Conservation (phyloP, 92 coral and sea anemone genomes). For the Epizoanthus fatuus region DNA sequence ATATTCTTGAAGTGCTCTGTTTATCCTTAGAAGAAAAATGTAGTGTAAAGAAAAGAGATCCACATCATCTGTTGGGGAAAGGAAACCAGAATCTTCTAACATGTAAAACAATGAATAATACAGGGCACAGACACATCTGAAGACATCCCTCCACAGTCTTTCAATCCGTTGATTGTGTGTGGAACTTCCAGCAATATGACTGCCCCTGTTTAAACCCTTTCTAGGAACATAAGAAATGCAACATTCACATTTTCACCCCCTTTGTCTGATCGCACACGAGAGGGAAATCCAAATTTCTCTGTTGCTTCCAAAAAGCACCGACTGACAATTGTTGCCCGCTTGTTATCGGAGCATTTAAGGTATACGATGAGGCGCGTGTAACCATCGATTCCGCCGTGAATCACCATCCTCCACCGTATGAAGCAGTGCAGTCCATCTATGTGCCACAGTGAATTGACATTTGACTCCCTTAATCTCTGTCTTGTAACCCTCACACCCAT, state of each 20-base stretch:
- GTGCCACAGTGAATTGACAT: slow-evolving; percentile 39
- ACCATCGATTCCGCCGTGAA: slow-evolving; percentile 40
- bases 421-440: slow-evolving; percentile 39
- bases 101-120: not conserved
- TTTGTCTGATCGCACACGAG: slow-evolving; percentile 47
- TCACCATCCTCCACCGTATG: slow-evolving; percentile 16
- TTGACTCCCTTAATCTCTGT: not conserved
- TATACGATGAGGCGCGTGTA: not conserved
- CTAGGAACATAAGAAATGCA: slow-evolving; percentile 49
- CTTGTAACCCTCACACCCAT: slow-evolving; percentile 16
- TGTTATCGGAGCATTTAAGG: no score
- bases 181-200: slow-evolving; percentile 60
- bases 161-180: slow-evolving; percentile 56
- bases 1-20: slow-evolving; percentile 47
- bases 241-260: slow-evolving; percentile 62
- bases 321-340: no score
- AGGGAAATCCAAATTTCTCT: slow-evolving; percentile 52
- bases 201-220: slow-evolving; percentile 40
- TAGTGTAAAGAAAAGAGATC: slow-evolving; percentile 56
- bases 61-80: slow-evolving; percentile 51
- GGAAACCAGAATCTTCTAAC: slow-evolving; percentile 51
- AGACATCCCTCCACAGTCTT: slow-evolving; percentile 52
- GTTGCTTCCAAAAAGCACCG: slow-evolving; percentile 42
- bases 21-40: slow-evolving; percentile 44
- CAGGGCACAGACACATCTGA: slow-evolving; percentile 23